Evolutionary conservation across 2,797 vertebrate species (phyloP).

Genomic region (Chaenodraco wilsoni): DNA sequence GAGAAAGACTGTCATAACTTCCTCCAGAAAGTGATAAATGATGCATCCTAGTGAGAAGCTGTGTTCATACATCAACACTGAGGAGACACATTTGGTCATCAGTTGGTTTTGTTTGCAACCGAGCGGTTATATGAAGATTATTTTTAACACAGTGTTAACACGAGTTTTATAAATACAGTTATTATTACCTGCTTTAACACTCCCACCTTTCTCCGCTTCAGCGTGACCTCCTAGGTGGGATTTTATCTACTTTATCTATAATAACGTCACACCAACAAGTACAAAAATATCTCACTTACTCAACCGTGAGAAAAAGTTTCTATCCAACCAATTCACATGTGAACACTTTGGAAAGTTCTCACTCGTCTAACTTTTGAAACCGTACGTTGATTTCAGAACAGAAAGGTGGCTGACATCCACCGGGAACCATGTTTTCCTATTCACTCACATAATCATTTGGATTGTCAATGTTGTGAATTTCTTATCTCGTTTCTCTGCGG

Average conservation of each 20-base stretch:
- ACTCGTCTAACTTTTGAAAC: too few relatives aligned
- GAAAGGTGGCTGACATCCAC: too few relatives aligned
- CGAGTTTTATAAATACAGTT: slow-evolving; percentile 36
- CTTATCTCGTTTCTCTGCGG: too few relatives aligned
- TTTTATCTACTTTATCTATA: slow-evolving; percentile 8
- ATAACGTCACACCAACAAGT: neutral
- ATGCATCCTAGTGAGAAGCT: slow-evolving; percentile 5
- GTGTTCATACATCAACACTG: neutral
- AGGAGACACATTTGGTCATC: neutral
- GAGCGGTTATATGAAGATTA: slow-evolving; percentile 17
- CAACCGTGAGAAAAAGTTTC: neutral
- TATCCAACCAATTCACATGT: too few relatives aligned
- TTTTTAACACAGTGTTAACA: slow-evolving; percentile 44
- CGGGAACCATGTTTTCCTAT: too few relatives aligned
- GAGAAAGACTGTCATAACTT: slow-evolving; percentile 7
- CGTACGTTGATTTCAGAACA: too few relatives aligned
- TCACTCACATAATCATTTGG: too few relatives aligned
- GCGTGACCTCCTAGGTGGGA: neutral
- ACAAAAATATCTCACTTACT: neutral
- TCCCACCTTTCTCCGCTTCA: neutral
- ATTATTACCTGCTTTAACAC: slow-evolving; percentile 1
- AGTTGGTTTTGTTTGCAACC: neutral
- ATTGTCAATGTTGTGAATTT: too few relatives aligned
- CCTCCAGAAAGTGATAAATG: neutral
- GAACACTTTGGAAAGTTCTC: too few relatives aligned